Base-by-base conservation (phyloP, 2,113 vertebrate genomes). In the Bubo bubo region DNA sequence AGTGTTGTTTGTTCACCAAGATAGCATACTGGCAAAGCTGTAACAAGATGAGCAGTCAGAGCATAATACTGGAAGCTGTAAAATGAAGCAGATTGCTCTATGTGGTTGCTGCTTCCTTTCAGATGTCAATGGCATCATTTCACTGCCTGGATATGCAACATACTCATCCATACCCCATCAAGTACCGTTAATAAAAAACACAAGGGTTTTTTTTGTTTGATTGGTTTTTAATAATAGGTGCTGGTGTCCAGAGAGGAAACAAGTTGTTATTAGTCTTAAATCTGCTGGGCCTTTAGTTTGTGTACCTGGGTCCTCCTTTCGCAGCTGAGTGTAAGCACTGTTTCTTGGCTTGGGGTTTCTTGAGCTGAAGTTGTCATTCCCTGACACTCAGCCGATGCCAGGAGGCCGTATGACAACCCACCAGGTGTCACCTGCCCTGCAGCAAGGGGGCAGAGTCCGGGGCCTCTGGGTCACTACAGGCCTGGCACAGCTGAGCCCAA, bases 371-470 rank as follows among this genome's bases (percentile, higher is more conserved):
- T 11, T 30, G 14, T 26, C 21, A 12, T 26, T 24, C 45, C 50
- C 35, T 0, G 1, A 14, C 14, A 49, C n/a, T 18, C 30, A 82
- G 52, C 26, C 1, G 0, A 24, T 12, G 12, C 39, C 35, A n/a
- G 1, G 21, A 35, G 8, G 34, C 60, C 0, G 0, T 1, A 60
- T 32, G 34, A 28, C 66, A 49, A 26, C 10, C 22, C 30, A 35
- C 12, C n/a, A 12, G 15, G 10, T 8, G 1, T 5, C 23, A 32
- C 47, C 10, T 9, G 13, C 23, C 20, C 27, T 14, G 16, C n/a
- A 10, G 18, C 41, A 22, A 7, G 2, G 1, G 34, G 41, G 53
- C 6, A 0, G 47, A 24, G 5, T 8, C 32, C 5, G 2, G 41
- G 19, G 26, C 23, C 74, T 58, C 24, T 9, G 3, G 8, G 17